Percentiles rank a stretch among this genome's conserved stretches.
phyloP scores from a whole-genome alignment of 2,113 vertebrate species.

The Lates calcarifer region DNA sequence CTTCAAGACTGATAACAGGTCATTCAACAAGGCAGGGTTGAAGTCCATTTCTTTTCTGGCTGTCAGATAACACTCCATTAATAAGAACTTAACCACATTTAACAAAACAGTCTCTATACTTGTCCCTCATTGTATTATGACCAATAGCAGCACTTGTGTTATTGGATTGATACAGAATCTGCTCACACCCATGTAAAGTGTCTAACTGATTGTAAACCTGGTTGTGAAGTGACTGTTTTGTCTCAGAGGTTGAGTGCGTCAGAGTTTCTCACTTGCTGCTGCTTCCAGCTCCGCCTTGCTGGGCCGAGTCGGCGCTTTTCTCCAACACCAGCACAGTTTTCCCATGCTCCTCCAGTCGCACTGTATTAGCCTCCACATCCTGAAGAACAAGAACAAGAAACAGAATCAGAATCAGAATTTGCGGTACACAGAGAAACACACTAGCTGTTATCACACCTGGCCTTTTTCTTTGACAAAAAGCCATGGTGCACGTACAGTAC shows the following conservation, averaged over 20 bases:
- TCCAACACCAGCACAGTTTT: constrained; percentile 94
- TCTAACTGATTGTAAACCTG: constrained; percentile 10
- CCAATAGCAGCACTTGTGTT: not conserved
- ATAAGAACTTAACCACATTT: not conserved
- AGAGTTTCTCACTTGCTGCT: constrained; percentile 71
- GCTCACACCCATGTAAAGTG: not conserved
- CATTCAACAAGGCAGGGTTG: constrained; percentile 36
- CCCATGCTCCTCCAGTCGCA: constrained; percentile 94
- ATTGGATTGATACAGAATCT: not conserved
- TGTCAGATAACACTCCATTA: constrained; percentile 22
- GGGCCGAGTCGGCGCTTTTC: constrained; percentile 80
- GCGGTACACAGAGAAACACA: not conserved
- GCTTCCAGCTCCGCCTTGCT: constrained; percentile 85
- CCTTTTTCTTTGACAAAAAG: not conserved
- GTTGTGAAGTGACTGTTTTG: not conserved
- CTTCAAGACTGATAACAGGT: constrained; percentile 59
- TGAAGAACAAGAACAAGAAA: constrained; percentile 54
- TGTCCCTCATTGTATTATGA: constrained; percentile 2
- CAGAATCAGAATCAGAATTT: not conserved
- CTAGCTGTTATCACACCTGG: not conserved
- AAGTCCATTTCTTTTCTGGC: constrained; percentile 44
- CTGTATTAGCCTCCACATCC: constrained; percentile 97
- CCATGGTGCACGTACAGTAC: not conserved
- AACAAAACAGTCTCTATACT: not conserved
- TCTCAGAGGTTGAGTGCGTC: not conserved